Evolutionary conservation across 2,888 invertebrate species (phyloP).

Genomic region (Cosmorhoe ocellata): DNA sequence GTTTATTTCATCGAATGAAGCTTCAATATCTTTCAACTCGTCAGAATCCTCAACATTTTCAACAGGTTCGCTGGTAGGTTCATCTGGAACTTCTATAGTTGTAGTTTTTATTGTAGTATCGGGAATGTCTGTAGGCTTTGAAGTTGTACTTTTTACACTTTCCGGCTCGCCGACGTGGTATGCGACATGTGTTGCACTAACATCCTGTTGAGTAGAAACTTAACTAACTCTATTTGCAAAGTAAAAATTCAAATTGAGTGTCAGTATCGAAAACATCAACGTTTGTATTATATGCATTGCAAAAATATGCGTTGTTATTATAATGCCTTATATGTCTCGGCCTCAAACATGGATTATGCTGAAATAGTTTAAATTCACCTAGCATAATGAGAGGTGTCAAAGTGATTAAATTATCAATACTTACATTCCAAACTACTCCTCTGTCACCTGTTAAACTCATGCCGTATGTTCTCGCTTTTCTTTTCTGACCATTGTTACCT

Average conservation of each 20-base stretch:
- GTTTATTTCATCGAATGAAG: conserved; percentile 15
- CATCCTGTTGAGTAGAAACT: conserved; percentile 6
- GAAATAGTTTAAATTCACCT: no score
- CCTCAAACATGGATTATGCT: no score
- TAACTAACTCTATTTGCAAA: no score
- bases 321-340: no score
- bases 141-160: conserved; percentile 1
- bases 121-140: background rate
- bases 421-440: conserved; percentile 26
- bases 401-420: background rate
- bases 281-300: no score
- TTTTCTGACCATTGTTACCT: background rate
- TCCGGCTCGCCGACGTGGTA: conserved; percentile 21
- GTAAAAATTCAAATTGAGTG: no score
- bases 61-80: background rate
- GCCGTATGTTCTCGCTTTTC: conserved; percentile 15
- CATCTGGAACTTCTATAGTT: background rate
- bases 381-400: no score
- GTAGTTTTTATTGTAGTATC: conserved; percentile 1
- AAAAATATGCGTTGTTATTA: no score
- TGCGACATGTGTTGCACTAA: conserved; percentile 1
- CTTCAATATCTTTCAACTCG: conserved; percentile 11
- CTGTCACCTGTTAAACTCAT: conserved; percentile 19
- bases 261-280: no score
- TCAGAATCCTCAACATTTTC: background rate